Percentiles rank a stretch among this genome's conserved stretches.
phyloP scores from a whole-genome alignment of 1,140 invertebrate species.

The Orchestia grillus region DNA sequence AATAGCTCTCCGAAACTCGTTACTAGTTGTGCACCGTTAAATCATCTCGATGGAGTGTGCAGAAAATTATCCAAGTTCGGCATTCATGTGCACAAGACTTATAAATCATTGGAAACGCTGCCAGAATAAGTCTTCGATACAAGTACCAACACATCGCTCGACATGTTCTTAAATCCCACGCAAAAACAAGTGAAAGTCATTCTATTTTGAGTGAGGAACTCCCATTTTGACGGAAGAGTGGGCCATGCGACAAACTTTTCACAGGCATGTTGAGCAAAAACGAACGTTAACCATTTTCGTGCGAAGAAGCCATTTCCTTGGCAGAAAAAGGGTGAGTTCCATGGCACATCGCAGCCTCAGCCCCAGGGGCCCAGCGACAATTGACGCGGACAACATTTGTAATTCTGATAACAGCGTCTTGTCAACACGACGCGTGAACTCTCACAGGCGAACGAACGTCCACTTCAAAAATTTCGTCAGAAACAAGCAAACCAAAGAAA shows the following conservation, averaged over 20 bases:
- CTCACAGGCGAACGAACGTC: neutral
- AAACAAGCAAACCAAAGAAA: too few species aligned
- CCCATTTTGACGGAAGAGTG: neutral
- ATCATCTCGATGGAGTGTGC: neutral
- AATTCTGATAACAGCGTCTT: slow-evolving; percentile 20
- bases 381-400: neutral
- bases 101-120: neutral
- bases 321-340: neutral
- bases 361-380: neutral
- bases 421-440: neutral
- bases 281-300: neutral
- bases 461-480: neutral
- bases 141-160: neutral
- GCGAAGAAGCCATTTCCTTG: neutral
- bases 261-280: neutral
- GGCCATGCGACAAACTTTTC: neutral
- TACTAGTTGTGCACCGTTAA: neutral
- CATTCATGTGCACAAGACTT: neutral
- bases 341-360: neutral
- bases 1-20: neutral
- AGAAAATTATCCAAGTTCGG: neutral
- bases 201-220: neutral
- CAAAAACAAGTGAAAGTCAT: neutral
- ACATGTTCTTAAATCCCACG: neutral
- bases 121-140: neutral